Evolutionary conservation across 2,888 invertebrate species (phyloP).

Genomic region (Eurytoma adleriae): DNA sequence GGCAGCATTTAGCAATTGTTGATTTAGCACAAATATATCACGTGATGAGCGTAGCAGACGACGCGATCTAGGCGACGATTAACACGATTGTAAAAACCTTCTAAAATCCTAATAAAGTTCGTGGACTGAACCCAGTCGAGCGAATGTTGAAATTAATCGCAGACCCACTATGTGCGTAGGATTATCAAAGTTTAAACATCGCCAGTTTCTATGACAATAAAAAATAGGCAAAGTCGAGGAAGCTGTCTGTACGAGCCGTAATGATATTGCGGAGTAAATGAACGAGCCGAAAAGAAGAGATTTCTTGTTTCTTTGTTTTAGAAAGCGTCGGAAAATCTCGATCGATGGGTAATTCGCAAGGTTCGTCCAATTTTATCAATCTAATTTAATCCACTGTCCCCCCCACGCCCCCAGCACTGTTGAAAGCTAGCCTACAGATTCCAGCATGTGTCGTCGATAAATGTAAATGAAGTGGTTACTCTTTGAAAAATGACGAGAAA

Average conservation of each 20-base stretch:
- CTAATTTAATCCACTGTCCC: too few species aligned
- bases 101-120: constrained; percentile 19
- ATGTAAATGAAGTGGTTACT: background rate
- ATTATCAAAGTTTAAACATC: constrained; percentile 3
- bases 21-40: constrained; percentile 18
- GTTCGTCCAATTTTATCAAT: constrained; percentile 50
- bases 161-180: background rate
- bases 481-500: background rate
- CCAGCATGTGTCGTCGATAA: background rate
- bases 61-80: constrained; percentile 28
- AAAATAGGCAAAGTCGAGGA: background rate
- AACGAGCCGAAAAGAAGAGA: background rate
- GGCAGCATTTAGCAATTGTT: background rate
- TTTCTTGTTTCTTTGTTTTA: constrained; percentile 9
- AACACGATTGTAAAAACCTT: constrained; percentile 8
- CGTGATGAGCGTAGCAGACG: constrained; percentile 49
- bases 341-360: constrained; percentile 59
- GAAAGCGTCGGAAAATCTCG: constrained; percentile 14
- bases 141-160: constrained; percentile 9
- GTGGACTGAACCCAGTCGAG: background rate
- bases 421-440: too few species aligned
- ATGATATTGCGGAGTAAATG: constrained; percentile 16
- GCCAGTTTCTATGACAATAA: constrained; percentile 10
- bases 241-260: background rate
- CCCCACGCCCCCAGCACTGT: too few species aligned